A percentile compares a stretch with the other conserved stretches of the same genome.
These are phyloP conservation scores for Cairina moschata DNA, from an alignment of 2,113 vertebrate species.

Conservation along the genomic window DNA sequence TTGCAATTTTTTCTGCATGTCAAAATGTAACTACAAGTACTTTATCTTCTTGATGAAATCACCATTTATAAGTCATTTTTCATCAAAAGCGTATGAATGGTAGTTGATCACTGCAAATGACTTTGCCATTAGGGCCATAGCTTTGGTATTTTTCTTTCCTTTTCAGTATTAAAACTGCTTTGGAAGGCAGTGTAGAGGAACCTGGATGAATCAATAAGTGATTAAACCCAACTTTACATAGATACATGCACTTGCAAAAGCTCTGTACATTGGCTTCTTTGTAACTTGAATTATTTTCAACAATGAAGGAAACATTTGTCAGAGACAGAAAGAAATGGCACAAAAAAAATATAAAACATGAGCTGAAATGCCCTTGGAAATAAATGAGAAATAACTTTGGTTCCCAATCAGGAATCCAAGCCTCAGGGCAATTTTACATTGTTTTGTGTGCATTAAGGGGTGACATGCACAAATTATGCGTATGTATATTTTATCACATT, in stretches of 20 bases:
- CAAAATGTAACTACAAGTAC: slow-evolving; percentile 58
- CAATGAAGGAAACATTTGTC: slow-evolving; percentile 49
- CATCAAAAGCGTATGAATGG: slow-evolving; percentile 51
- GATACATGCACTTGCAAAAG: slow-evolving; percentile 46
- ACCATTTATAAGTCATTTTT: slow-evolving; percentile 70
- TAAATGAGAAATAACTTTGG: neutral
- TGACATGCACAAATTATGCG: neutral
- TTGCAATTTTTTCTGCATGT: slow-evolving; percentile 50
- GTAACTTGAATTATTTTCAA: slow-evolving; percentile 62
- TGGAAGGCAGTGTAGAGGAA: slow-evolving; percentile 27
- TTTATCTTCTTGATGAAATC: slow-evolving; percentile 68
- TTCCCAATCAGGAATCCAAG: neutral
- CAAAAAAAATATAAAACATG: neutral
- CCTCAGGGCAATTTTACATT: neutral
- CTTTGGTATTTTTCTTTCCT: slow-evolving; percentile 61
- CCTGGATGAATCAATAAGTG: slow-evolving; percentile 67
- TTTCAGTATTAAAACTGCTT: slow-evolving; percentile 34
- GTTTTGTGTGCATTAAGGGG: neutral
- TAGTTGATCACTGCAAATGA: slow-evolving; percentile 71
- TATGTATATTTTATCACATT: neutral
- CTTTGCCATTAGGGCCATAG: slow-evolving; percentile 59
- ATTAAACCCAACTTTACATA: slow-evolving; percentile 65
- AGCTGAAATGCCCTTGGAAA: neutral
- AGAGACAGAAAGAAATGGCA: slow-evolving; percentile 19
- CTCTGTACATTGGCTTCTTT: slow-evolving; percentile 15